Conservation (phyloP, 2,888 invertebrate species). For the Argyra leucocephala region DNA sequence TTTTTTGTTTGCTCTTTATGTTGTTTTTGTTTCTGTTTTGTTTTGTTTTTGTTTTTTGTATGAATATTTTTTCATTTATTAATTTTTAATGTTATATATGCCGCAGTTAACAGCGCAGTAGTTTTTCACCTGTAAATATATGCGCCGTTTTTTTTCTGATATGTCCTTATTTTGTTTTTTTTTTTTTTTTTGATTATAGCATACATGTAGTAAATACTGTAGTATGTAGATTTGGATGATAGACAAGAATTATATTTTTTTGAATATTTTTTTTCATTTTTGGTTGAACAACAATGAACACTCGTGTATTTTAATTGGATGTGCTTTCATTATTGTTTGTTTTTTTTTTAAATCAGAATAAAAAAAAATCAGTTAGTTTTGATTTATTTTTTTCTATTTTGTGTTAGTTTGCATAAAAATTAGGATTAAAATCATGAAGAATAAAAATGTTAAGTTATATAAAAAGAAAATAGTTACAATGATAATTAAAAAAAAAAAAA, state of each 20-base stretch:
- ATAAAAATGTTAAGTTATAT: neutral
- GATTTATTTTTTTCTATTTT: neutral
- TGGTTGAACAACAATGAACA: too few species aligned
- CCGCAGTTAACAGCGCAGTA: slow-evolving; percentile 12
- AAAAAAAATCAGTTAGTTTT: too few species aligned
- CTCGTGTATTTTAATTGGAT: neutral
- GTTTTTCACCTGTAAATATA: neutral
- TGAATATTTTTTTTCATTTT: too few species aligned
- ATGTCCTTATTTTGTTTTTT: neutral
- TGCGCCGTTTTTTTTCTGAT: slow-evolving; percentile 2
- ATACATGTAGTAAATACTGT: too few species aligned
- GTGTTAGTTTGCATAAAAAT: neutral
- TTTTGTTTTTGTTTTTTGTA: neutral
- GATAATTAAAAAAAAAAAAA: neutral
- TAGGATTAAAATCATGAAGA: too few species aligned
- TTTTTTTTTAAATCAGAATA: neutral
- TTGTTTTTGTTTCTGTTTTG: neutral
- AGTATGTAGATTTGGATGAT: too few species aligned
- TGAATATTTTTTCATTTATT: neutral
- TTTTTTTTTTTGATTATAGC: neutral
- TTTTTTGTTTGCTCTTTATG: neutral
- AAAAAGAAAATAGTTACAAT: too few species aligned
- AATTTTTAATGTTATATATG: slow-evolving; percentile 11
- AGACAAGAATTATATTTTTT: too few species aligned
- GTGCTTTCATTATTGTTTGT: neutral